Base-by-base conservation (phyloP, 1,140 invertebrate species). In the Ptiloglossa arizonensis region DNA sequence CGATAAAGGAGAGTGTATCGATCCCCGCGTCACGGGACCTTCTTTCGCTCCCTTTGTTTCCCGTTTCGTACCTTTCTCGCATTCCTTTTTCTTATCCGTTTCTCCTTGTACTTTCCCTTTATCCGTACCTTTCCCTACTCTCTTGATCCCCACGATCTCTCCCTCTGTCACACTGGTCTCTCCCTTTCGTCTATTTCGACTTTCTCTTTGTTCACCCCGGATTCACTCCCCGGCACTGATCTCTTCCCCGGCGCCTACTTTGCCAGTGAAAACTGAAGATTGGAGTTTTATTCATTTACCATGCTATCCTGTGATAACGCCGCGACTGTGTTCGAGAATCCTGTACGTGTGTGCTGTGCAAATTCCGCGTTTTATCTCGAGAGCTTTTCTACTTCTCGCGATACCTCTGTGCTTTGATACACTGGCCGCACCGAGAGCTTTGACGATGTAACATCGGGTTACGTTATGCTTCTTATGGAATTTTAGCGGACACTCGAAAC, bases 241-340 rank as follows among this genome's bases (percentile, higher is more conserved):
- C 62, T 38, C 41, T 56, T 80, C 62, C 35, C 56, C 50, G 54
- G 52, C 50, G 35, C 41, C 32, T 44, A 29, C 15, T 24, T n/a
- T 24, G 27, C 54, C 24, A 46, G 27, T 27, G 48, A 41, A 48
- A 71, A 54, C 32, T 8, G 74, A 72, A 73, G 82, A 85, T 85
- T 70, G 74, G 24, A 69, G 52, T 80, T 85, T 84, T 81, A 85
- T 84, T 85, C 78, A 77, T 85, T 85, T 77, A 72, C 46, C 52
- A 19, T 35, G 48, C 73, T 68, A 63, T 46, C 19, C 50, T 19
- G 48, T 32, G 54, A 59, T 71, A 44, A 60, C 11, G 38, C 13
- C 56, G 19, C 19, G 13, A 13, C 56, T 60, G 19, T 57, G 22
- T 66, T 52, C 48, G 22, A 32, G 27, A 13, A 15, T 22, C 24